Evolutionary conservation across 1,140 invertebrate species (phyloP), one percentile per base, ranked within the genome.

Genomic region (Zelostemma sp.): DNA sequence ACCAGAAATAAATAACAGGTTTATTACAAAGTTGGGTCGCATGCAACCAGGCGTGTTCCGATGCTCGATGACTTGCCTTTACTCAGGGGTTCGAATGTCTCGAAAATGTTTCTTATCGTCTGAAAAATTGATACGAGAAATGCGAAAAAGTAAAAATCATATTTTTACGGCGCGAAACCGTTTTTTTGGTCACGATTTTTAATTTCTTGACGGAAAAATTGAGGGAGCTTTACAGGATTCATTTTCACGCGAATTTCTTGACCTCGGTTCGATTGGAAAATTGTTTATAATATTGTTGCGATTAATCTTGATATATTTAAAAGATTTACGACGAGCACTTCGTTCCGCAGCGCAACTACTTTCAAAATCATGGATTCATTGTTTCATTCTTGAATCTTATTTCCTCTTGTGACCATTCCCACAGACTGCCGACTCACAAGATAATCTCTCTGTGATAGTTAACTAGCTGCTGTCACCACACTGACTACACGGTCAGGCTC

Each of bases 361-460:
- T 77, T 72, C 69, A 73, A 74, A 77, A 77, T 68, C 41, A 58
- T 56, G 68, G 43, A 56, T 53, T 61, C 60, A 75, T 74, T 78
- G 70, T 76, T 78, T 66, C 41, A 69, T 73, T 74, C 71, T 68
- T 72, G 71, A 78, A 74, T 68, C 60, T 73, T 73, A 72, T 73
- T 74, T 81, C 76, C 76, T 76, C 74, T 79, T 79, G 81, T 80
- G 80, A 83, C 73, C 73, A 81, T 83, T 83, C 81, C 74, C 80
- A 81, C 78, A 76, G 68, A 48, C 12, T 48, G 16, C 61, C 62
- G 62, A 65, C 46, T 59, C 21, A 54, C 53, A 61, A 59, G 68
- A 64, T 67, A 64, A 72, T 72, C 59, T 71, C 63, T 47, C 58
- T 18, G 46, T 19, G 49, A 61, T 65, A 70, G 61, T 65, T 70